Evolutionary conservation across 2,113 vertebrate genomes (phyloP), one percentile per base, ranked within the genome.

Genomic region (Bagarius yarrelli): DNA sequence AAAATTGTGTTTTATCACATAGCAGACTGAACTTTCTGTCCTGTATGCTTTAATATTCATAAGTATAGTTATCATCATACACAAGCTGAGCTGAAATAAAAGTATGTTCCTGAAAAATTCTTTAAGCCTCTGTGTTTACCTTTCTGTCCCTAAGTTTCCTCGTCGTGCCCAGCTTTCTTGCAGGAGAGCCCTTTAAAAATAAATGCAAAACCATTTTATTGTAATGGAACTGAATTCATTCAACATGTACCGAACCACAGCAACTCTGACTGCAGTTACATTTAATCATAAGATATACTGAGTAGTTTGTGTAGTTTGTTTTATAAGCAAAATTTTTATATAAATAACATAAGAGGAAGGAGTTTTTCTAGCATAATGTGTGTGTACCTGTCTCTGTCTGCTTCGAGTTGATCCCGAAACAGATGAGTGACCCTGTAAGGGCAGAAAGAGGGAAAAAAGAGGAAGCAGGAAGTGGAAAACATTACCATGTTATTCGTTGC

Each of bases 131-230:
- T 40, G 44, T 12, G 4, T 57, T 81, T 77, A 94, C 93, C 86
- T 83, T 91, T 82, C 83, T 90, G 30, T 89, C 87, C 72, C 80
- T 88, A 0, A 63, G 0, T 80, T 85, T 91, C 63, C 93, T 91
- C 0, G 92, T 94, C 81, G 83, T 64, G 5, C 89, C 93, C 11
- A 94, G 63, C 85, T 88, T 93, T 3, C 93, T 86, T 3, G 78
- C 76, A 83, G 92, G 90, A 1, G 91, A 93, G 9, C 83, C 79
- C 91, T 94, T 67, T n/a, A n/a, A n/a, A n/a, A 25, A 36, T n/a
- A 60, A 23, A 53, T 19, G 27, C 5, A 30, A 64, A 4, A 67
- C 61, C n/a, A 63, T 1, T n/a, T 3, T 73, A 61, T 84, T 27
- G 50, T 30, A 21, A 50, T 50, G 40, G 4, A 32, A 30, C 59